phyloP scores from a whole-genome alignment of 1,140 invertebrate species.

The Teleopsis dalmanni region DNA sequence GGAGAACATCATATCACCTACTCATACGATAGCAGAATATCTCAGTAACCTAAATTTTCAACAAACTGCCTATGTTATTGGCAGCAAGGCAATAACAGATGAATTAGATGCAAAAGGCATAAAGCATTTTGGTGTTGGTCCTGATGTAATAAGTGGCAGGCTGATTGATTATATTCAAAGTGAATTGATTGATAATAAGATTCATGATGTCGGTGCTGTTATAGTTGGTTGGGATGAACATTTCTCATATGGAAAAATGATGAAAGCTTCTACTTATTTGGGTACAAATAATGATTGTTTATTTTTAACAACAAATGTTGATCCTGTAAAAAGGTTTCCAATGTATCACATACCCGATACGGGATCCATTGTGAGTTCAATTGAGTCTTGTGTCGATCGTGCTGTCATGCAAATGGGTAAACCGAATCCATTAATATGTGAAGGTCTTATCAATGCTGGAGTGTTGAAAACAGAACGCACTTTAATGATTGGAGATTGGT shows the following conservation, averaged over 20 bases:
- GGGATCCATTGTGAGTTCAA: conserved; percentile 72
- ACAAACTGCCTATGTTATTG: conserved; percentile 84
- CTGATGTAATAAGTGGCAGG: conserved; percentile 4
- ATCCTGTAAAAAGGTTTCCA: conserved; percentile 53
- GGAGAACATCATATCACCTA: conserved; percentile 77
- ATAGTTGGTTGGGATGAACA: conserved; percentile 89
- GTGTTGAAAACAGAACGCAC: conserved; percentile 66
- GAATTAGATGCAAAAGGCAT: conserved; percentile 79
- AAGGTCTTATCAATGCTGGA: conserved; percentile 41
- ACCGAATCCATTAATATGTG: conserved; percentile 44
- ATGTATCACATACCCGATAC: conserved; percentile 55
- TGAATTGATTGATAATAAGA: conserved; percentile 43
- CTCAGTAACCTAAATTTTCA: conserved; percentile 53
- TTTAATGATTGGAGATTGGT: conserved; percentile 91
- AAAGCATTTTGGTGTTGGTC: conserved; percentile 62
- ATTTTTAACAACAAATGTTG: conserved; percentile 89
- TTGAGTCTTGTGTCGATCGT: conserved; percentile 71
- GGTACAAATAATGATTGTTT: conserved; percentile 54
- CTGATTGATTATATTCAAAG: conserved; percentile 24
- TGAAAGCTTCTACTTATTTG: conserved; percentile 81
- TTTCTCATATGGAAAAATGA: conserved; percentile 82
- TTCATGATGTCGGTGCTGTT: conserved; percentile 78
- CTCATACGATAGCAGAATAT: conserved; percentile 75
- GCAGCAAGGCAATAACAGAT: conserved; percentile 65
- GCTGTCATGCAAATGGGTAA: conserved; percentile 84